Percentiles rank a stretch among this genome's conserved stretches.
These are phyloP conservation scores for Sinopyrophorus schimmeli DNA, from an alignment of 2,888 invertebrate species.

Conservation along the genomic window DNA sequence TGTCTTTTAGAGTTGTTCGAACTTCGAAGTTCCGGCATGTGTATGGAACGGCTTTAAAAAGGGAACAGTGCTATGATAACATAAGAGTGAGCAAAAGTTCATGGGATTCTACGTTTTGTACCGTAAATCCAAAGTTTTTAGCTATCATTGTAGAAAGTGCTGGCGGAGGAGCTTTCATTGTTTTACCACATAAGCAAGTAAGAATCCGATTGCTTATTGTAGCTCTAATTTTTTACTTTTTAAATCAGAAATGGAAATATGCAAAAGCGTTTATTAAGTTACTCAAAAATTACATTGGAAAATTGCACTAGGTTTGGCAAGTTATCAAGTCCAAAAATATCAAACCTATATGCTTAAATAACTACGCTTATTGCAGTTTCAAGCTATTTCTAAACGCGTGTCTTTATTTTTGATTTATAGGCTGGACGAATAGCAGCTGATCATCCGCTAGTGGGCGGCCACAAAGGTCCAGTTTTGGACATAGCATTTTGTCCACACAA, in stretches of 20 bases:
- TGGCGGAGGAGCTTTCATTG: conserved; percentile 94
- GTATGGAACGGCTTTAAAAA: conserved; percentile 83
- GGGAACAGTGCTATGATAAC: conserved; percentile 98
- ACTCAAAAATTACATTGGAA: conserved; percentile 35
- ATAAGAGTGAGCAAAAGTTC: conserved; percentile 96
- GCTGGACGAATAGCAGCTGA: conserved; percentile 93
- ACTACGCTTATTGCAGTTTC: conserved; percentile 18
- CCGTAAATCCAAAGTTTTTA: conserved; percentile 96
- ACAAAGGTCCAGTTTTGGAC: conserved; percentile 94
- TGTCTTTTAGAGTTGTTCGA: conserved; percentile 97
- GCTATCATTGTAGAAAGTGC: conserved; percentile 97
- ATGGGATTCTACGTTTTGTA: conserved; percentile 98
- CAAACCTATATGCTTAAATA: conserved; percentile 20
- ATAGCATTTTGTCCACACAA: conserved; percentile 99
- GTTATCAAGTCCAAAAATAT: conserved; percentile 40
- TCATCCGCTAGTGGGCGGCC: conserved; percentile 93
- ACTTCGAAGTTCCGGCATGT: conserved; percentile 98
- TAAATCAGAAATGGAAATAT: no score
- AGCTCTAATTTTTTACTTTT: no score
- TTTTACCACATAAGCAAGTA: conserved; percentile 91
- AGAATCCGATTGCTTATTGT: no score
- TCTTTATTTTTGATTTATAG: conserved; percentile 56
- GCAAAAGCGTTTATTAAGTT: no score
- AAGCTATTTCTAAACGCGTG: conserved; percentile 6
- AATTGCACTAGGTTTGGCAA: conserved; percentile 43